Base-by-base conservation (phyloP, 2,888 invertebrate species). In the Mesochorus sp. region DNA sequence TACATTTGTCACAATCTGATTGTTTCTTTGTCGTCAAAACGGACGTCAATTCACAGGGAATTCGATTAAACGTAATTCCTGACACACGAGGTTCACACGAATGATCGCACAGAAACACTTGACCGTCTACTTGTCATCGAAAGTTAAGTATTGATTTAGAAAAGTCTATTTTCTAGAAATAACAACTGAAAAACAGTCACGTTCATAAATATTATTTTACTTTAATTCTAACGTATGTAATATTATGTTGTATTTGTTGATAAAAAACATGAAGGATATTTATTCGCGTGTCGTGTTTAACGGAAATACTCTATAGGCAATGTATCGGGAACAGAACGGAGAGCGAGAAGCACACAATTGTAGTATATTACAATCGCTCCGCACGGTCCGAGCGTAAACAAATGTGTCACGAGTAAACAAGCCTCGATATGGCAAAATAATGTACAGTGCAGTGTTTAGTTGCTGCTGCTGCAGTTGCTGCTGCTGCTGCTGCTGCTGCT, bases 331-430 rank as follows among this genome's bases (percentile, higher is more conserved):
- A 68, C 55, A 14, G 51, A 49, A 71, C 74, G 70, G 70, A 71
- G 59, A 71, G 67, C 76, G 62, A 34, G 55, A 59, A 62, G 62
- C 53, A 70, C 66, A 71, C 44, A 70, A 49, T 53, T 51, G 66
- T 49, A 67, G 59, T 67, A 75, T 71, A 75, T 71, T 62, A 71
- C 75, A 64, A 64, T 73, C 64, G 62, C 68, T 64, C n/a, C 34
- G 28, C 55, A 73, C 37, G 68, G 42, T 24, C 34, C n/a, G 44
- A 67, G 39, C 61, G 75, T 79, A 75, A 79, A 79, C 79, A 75
- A 72, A 51, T 44, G 66, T 53, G 64, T 71, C 71, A 71, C 76
- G 76, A 75, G 74, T 47, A 75, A 79, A 79, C 79, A 79, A 71
- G 61, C 57, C 39, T 10, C 74, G 70, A 74, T 79, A 79, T 31